Conservation (phyloP, 2,113 vertebrate genomes). For the Callithrix jacchus region DNA sequence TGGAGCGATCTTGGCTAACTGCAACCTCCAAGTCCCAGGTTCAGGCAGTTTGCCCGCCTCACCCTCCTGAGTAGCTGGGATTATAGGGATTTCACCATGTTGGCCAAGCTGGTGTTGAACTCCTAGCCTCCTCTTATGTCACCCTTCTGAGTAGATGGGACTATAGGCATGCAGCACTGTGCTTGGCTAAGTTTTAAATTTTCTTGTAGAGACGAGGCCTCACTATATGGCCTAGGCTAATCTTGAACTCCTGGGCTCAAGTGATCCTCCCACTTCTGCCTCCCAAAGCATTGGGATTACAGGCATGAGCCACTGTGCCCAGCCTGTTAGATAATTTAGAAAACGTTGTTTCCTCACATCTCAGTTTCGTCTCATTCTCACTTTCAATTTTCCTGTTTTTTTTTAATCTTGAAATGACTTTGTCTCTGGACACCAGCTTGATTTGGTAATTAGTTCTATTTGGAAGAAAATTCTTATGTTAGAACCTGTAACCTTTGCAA, state of each 20-base stretch:
- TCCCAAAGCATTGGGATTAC: too few relatives aligned
- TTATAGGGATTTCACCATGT: background rate
- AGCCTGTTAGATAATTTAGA: background rate
- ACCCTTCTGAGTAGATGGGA: background rate
- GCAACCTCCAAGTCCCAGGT: background rate
- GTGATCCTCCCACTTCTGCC: too few relatives aligned
- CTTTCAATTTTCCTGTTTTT: background rate
- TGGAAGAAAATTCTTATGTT: constrained; percentile 27
- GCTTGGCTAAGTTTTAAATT: background rate
- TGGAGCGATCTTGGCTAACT: background rate
- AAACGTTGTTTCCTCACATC: background rate
- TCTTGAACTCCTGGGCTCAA: too few relatives aligned
- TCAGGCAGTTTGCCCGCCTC: background rate
- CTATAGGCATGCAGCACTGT: too few relatives aligned
- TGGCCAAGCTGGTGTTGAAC: background rate
- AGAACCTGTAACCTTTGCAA: background rate
- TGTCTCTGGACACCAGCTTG: background rate
- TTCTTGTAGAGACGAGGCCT: background rate
- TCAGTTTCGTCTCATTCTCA: background rate
- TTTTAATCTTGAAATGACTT: background rate
- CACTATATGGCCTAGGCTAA: background rate
- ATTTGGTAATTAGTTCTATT: background rate
- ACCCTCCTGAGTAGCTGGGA: background rate
- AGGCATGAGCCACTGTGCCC: too few relatives aligned
- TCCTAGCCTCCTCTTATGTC: background rate